Conservation (phyloP, 2,113 vertebrate genomes). For the Brienomyrus brachyistius region DNA sequence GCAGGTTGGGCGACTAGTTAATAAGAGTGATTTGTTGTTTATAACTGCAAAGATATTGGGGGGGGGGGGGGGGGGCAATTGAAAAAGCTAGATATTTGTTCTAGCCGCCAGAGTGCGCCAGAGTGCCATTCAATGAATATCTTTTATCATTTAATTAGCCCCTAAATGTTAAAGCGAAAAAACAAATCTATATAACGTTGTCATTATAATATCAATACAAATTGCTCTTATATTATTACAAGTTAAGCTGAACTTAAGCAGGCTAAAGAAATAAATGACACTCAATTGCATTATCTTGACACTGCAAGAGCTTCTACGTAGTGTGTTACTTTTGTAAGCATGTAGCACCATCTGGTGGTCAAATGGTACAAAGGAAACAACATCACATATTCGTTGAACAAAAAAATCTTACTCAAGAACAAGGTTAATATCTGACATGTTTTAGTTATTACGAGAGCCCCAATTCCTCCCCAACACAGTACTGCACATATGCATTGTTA, state of each 20-base stretch:
- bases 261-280: not conserved
- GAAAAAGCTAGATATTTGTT: not conserved
- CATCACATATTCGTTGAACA: not conserved
- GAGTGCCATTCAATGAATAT: not conserved
- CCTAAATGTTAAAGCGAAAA: not conserved
- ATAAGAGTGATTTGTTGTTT: not conserved
- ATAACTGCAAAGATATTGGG: not conserved
- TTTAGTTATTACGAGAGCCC: not conserved
- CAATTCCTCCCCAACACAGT: not conserved
- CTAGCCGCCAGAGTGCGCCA: constrained; percentile 5
- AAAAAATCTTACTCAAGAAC: not conserved
- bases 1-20: not conserved
- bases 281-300: not conserved
- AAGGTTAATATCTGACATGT: not conserved
- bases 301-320: not conserved
- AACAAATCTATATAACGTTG: not conserved
- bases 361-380: not conserved
- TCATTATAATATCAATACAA: not conserved
- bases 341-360: constrained; percentile 10
- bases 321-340: not conserved
- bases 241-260: not conserved
- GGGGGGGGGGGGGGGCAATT: not conserved
- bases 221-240: not conserved
- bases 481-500: not conserved
- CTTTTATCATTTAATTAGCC: not conserved